phyloP scores from a whole-genome alignment of 2,797 vertebrate species.

The Allobates femoralis region DNA sequence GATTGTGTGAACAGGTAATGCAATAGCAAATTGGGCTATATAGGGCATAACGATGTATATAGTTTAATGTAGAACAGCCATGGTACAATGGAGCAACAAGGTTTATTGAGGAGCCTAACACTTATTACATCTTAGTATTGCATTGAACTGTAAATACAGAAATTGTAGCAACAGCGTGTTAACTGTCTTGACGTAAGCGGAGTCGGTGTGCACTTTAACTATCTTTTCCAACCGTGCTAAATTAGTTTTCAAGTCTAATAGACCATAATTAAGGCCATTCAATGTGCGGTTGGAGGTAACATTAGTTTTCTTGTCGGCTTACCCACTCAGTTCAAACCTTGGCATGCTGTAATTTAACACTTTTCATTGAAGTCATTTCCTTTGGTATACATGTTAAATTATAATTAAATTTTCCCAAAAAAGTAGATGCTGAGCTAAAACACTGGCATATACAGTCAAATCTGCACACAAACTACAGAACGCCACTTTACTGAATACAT shows the following conservation, averaged over 20 bases:
- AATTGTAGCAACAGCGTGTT: constrained; percentile 55
- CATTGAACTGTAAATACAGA: constrained; percentile 46
- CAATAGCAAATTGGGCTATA: neutral
- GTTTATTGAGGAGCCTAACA: neutral
- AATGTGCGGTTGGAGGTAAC: constrained; percentile 56
- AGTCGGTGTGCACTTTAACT: constrained; percentile 58
- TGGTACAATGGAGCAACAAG: neutral
- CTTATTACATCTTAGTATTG: neutral
- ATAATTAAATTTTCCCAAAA: constrained; percentile 57
- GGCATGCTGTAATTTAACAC: constrained; percentile 67
- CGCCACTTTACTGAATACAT: neutral
- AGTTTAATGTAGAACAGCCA: neutral
- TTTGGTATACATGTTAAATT: constrained; percentile 58
- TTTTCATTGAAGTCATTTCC: constrained; percentile 68
- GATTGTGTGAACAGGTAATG: neutral
- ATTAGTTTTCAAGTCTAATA: constrained; percentile 53
- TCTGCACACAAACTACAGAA: constrained; percentile 22
- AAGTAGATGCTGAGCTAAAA: constrained; percentile 58
- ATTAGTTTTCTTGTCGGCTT: constrained; percentile 68
- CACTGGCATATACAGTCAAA: constrained; percentile 24
- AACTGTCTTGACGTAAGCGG: constrained; percentile 57
- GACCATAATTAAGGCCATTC: constrained; percentile 66
- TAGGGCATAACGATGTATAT: neutral
- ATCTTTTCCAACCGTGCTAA: constrained; percentile 66
- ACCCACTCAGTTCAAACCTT: constrained; percentile 65